Evolutionary conservation across 2,888 invertebrate genomes (phyloP), one percentile per base, ranked within the genome.

Genomic region (Trachelus troglodyta): DNA sequence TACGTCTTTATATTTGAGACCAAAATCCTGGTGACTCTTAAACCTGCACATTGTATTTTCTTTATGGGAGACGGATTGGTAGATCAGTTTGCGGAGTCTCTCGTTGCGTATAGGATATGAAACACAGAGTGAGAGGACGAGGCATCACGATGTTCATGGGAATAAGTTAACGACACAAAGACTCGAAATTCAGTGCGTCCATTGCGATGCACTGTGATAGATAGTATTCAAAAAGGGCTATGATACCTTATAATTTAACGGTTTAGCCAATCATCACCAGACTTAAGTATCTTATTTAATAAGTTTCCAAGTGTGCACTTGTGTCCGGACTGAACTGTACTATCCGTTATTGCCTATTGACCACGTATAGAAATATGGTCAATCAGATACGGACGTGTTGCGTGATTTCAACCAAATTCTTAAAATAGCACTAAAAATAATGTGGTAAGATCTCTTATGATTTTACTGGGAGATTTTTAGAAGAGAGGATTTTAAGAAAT

Each of bases 351-450:
- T 56, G 56, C 56, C 56, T 56, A 56, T 56, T 23, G 56, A 56
- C 23, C 56, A 23, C 56, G 56, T 56, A 23, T 56, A 40, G 69
- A 69, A 73, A 37, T 69, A 75, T 77, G 75, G 75, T 75, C 74
- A 37, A 34, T 12, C 12, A 71, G 34, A 30, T 34, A 71, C 71
- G 71, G 71, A 71, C 33, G 31, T 68, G 75, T 78, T 75, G 75
- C 75, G 75, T 75, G 78, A 78, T 78, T 78, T 78, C 69, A 75
- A 78, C 78, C 78, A 78, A 78, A 78, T 78, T 78, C 75, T 71
- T 71, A 71, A 71, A 23, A 9, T 71, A 56, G 56, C 56, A 1
- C 23, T 56, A 56, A 56, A 56, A 56, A 71, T 71, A 71, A 34
- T 12, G 12, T 71, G 31, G 71, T 71, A 31, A 71, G 71, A 9